A percentile compares a stretch with the other conserved stretches of the same genome.
phyloP scores from a whole-genome alignment of 2,113 vertebrate genomes.

The Zingel zingel region DNA sequence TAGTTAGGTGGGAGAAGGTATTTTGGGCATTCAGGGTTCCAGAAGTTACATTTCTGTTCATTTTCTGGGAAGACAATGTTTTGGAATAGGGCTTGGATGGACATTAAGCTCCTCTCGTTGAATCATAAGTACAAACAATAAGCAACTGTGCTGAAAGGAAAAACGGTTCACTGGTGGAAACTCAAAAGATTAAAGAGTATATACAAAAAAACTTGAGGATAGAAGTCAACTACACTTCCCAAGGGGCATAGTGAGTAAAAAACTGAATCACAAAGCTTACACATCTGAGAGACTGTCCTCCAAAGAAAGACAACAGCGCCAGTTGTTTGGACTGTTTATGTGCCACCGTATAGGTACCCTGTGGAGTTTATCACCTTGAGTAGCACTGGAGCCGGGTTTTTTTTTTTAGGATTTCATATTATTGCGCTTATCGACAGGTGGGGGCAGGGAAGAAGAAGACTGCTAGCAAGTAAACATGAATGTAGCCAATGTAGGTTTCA shows the following conservation, averaged over 20 bases:
- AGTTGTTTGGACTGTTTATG: background rate
- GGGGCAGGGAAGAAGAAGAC: too few relatives aligned
- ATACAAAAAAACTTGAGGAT: too few relatives aligned
- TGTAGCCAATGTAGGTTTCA: too few relatives aligned
- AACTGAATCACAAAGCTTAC: background rate
- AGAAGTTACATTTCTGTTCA: slow-evolving; percentile 32
- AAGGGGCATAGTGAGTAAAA: background rate
- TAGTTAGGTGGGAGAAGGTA: slow-evolving; percentile 50
- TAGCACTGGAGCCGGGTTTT: too few relatives aligned
- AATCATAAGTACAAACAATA: slow-evolving; percentile 14
- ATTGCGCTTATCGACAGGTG: too few relatives aligned
- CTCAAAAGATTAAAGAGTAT: too few relatives aligned
- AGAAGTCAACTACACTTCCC: background rate
- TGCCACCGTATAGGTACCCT: too few relatives aligned
- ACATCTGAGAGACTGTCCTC: background rate
- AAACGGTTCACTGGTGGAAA: background rate
- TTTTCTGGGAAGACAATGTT: background rate
- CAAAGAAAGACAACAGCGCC: background rate
- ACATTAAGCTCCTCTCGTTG: background rate
- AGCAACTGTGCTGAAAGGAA: background rate
- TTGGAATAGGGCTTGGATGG: background rate
- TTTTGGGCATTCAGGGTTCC: slow-evolving; percentile 23
- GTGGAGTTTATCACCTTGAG: too few relatives aligned
- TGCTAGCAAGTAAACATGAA: too few relatives aligned
- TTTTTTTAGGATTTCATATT: too few relatives aligned